These are phyloP conservation scores for Pristionchus arcanus DNA, from an alignment of 2,888 invertebrate genomes.

Conservation along the genomic window DNA sequence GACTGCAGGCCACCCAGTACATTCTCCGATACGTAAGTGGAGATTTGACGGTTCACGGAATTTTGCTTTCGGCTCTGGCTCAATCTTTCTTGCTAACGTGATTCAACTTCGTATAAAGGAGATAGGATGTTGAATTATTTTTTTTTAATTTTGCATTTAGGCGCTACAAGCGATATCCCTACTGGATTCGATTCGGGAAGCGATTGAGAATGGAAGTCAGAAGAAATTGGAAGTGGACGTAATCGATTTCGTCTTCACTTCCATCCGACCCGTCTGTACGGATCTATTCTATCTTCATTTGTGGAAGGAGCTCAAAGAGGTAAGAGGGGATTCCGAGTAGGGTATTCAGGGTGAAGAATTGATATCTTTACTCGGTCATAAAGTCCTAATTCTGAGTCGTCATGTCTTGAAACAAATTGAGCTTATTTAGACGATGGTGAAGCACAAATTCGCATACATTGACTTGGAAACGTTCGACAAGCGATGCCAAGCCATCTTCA, in stretches of 20 bases:
- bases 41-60: background rate
- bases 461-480: background rate
- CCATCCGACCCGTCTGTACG: conserved; percentile 41
- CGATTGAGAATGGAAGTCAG: background rate
- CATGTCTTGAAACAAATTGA: background rate
- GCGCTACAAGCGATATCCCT: conserved; percentile 41
- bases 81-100: too few species aligned
- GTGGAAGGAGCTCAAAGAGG: conserved; percentile 47
- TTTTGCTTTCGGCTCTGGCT: too few species aligned
- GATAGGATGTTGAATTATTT: too few species aligned
- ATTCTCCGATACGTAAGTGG: conserved; percentile 43
- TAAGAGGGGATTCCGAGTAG: background rate
- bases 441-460: background rate
- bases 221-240: background rate
- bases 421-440: background rate
- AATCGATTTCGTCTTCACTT: conserved; percentile 24
- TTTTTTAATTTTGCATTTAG: background rate
- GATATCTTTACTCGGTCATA: too few species aligned
- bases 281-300: conserved; percentile 40
- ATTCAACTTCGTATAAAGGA: too few species aligned
- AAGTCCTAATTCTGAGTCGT: too few species aligned
- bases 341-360: too few species aligned
- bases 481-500: background rate
- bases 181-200: background rate
- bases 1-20: conserved; percentile 38